Evolutionary conservation across 2,888 invertebrate species (phyloP), one percentile per base, ranked within the genome.

Genomic region (Oscheius sp.): DNA sequence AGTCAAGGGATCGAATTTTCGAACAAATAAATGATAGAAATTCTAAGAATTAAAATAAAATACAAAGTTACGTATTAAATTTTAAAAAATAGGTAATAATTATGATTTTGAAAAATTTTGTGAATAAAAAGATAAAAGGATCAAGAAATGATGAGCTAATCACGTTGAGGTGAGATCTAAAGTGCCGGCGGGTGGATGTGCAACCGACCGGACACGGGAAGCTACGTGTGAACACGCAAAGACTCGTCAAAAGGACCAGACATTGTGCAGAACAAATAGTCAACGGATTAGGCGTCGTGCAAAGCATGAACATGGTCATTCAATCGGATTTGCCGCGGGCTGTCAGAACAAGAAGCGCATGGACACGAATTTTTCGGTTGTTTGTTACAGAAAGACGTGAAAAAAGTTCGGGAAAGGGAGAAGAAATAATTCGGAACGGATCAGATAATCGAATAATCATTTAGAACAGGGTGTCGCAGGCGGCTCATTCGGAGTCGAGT

Each of bases 401-500:
- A 53, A 33, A 53, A 15, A 5, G n/a, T 10, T 33, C 3, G 23
- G 25, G 6, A 12, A 25, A 8, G 25, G 23, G 6, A 50, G 27
- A 53, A 53, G 31, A 17, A 27, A 34, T 33, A 33, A 55, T n/a
- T n/a, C n/a, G n/a, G n/a, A 34, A 33, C 12, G 8, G 34, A 34
- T 53, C 3, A 12, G 31, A 27, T 3, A 29, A 53, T 55, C 25
- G 55, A 34, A 34, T 37, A 61, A 61, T 61, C 42, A 61, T 31
- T 61, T 45, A 39, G 61, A 61, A 61, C 45, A 61, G 61, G 61
- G 61, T 61, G 61, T 61, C 61, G 61, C 61, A 61, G 61, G 61
- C 61, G 61, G 61, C 61, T 61, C 61, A 61, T 61, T 61, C 25
- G 45, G 61, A 61, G 42, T 42, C 27, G 61, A 61, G 61, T 61